Evolutionary conservation across 2,113 vertebrate genomes (phyloP).

Genomic region (Hydrochoerus hydrochaeris): DNA sequence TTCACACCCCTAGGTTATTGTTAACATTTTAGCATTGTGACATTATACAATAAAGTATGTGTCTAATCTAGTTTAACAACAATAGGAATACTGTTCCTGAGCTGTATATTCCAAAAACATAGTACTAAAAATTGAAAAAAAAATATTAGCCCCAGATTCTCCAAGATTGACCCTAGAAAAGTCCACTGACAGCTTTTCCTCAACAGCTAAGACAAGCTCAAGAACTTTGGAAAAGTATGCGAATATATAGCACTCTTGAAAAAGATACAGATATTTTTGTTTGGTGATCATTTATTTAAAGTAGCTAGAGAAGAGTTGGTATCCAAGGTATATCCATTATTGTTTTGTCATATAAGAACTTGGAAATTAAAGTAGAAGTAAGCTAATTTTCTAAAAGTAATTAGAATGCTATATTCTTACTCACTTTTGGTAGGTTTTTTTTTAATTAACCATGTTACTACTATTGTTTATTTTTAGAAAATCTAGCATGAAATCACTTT

Average conservation of each 20-base stretch:
- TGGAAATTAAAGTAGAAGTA: not conserved
- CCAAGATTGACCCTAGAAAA: conserved; percentile 17
- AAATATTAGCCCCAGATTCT: conserved; percentile 10
- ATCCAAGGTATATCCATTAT: not conserved
- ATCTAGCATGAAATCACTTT: not conserved
- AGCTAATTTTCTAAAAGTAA: conserved; percentile 41
- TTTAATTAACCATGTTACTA: not conserved
- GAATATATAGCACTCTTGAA: not conserved
- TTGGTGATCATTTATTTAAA: conserved; percentile 7
- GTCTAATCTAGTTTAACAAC: not conserved
- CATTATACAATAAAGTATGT: not conserved
- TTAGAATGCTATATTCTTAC: conserved; percentile 4
- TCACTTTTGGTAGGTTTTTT: conserved; percentile 13
- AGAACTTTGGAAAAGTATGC: conserved; percentile 21
- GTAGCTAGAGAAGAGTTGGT: conserved; percentile 27
- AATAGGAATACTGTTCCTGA: not conserved
- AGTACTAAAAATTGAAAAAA: not conserved
- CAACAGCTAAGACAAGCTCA: not conserved
- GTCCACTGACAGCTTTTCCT: not conserved
- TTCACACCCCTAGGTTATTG: conserved; percentile 43
- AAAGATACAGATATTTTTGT: conserved; percentile 23
- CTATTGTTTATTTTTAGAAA: conserved; percentile 47
- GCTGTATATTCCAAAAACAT: not conserved
- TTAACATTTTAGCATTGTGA: not conserved
- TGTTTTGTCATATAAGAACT: conserved; percentile 4